phyloP scores from a whole-genome alignment of 1,140 invertebrate species.

The Zaprionus africanus region DNA sequence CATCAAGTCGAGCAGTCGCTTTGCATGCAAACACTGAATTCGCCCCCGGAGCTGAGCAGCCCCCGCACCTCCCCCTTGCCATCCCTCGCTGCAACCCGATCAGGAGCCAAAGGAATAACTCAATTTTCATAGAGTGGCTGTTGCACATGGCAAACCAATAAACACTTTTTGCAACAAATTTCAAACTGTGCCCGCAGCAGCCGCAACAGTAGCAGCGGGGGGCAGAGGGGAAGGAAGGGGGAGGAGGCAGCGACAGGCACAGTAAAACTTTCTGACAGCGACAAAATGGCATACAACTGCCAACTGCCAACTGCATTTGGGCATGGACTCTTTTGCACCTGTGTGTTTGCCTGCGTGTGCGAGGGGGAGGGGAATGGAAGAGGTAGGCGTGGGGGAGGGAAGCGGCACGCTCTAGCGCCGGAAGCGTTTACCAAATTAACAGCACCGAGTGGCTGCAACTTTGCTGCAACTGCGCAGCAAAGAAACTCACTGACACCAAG shows the following conservation, averaged over 20 bases:
- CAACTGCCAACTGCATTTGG: constrained; percentile 74
- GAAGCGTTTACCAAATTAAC: constrained; percentile 75
- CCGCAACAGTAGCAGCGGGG: constrained; percentile 41
- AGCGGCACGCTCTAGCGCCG: constrained; percentile 15
- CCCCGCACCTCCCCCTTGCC: background rate
- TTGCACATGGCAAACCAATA: constrained; percentile 70
- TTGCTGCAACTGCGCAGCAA: constrained; percentile 57
- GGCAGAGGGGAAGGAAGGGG: constrained; percentile 7
- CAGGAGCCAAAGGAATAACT: constrained; percentile 61
- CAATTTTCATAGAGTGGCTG: constrained; percentile 75
- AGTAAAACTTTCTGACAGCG: constrained; percentile 77
- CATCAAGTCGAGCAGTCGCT: constrained; percentile 53
- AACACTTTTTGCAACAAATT: constrained; percentile 81
- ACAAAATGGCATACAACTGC: constrained; percentile 74
- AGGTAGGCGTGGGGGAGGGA: background rate
- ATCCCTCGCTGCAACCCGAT: background rate
- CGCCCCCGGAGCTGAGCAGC: background rate
- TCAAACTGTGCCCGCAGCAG: constrained; percentile 61
- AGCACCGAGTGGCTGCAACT: constrained; percentile 63
- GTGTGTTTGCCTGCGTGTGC: constrained; percentile 16
- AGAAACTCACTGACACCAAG: constrained; percentile 47
- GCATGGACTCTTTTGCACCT: constrained; percentile 50
- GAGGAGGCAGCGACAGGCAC: constrained; percentile 35
- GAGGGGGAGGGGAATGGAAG: background rate
- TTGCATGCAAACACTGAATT: constrained; percentile 42